These are phyloP conservation scores for Limenitis arthemis DNA, from an alignment of 2,888 invertebrate genomes.

Conservation along the genomic window DNA sequence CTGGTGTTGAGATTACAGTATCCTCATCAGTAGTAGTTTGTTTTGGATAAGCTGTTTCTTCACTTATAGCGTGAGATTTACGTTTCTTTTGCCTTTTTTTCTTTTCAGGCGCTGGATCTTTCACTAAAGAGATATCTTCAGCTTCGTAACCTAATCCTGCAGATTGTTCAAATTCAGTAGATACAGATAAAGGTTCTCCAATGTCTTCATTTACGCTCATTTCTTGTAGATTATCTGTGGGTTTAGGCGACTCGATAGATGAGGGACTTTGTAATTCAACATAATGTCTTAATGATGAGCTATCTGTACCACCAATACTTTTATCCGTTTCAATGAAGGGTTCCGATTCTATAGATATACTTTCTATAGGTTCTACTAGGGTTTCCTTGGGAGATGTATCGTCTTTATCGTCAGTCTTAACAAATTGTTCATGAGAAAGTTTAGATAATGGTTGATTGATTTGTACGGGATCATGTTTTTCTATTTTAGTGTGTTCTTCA, in stretches of 20 bases:
- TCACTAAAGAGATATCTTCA: constrained; percentile 73
- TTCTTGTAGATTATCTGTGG: constrained; percentile 35
- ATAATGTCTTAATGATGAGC: constrained; percentile 60
- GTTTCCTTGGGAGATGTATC: constrained; percentile 33
- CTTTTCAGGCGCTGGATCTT: constrained; percentile 36
- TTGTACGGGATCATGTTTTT: neutral
- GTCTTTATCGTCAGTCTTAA: constrained; percentile 41
- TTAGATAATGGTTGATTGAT: constrained; percentile 26
- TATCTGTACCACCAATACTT: constrained; percentile 50
- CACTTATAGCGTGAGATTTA: constrained; percentile 47
- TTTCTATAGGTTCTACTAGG: constrained; percentile 49
- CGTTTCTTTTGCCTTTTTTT: constrained; percentile 70
- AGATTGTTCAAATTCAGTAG: constrained; percentile 33
- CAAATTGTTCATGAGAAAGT: constrained; percentile 32
- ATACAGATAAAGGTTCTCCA: constrained; percentile 7
- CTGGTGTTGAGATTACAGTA: constrained; percentile 40
- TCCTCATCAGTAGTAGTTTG: constrained; percentile 54
- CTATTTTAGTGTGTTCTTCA: constrained; percentile 23
- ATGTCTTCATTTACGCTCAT: neutral
- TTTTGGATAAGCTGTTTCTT: constrained; percentile 57
- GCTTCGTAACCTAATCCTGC: constrained; percentile 77
- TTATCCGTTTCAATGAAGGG: constrained; percentile 45
- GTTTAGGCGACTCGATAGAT: constrained; percentile 59
- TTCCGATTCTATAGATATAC: constrained; percentile 39
- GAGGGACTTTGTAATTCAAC: constrained; percentile 61